Evolutionary conservation across 2,797 vertebrate species (phyloP), one percentile per base, ranked within the genome.

Genomic region (Harpagifer antarcticus): DNA sequence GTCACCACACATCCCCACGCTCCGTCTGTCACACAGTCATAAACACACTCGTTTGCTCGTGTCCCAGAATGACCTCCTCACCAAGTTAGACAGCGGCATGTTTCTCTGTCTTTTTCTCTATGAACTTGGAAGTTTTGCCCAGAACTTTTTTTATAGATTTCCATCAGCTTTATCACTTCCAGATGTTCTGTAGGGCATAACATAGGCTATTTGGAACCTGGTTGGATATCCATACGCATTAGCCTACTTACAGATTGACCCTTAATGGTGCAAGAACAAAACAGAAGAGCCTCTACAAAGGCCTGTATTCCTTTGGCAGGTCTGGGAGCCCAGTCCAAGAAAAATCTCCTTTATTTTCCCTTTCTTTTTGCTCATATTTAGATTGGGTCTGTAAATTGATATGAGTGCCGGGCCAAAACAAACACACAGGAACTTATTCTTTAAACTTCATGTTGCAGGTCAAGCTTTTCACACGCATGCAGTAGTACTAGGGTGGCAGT

Each of bases 331-430:
- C 48, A n/a, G 63, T 91, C 77, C 78, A 85, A 85, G 84, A 85
- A 79, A 86, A 87, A 76, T 27, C 55, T 66, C 20, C 69, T 79
- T 59, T 83, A 77, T 89, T 83, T 48, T 59, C 23, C 58, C 77
- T 86, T 47, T 77, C 86, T 37, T 86, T 74, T 64, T 81, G 74
- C 55, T 83, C 72, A 78, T 84, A 67, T 79, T 91, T 91, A 82
- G 88, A 77, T 90, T 81, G 59, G 84, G 74, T 90, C 78, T 88
- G 82, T 87, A 83, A 91, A 90, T 83, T 80, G 78, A 91, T 88
- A 78, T 31, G 52, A 85, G 54, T 45, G 23, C 58, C 15, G 10
- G 27, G 88, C 91, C 94, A 93, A 93, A 81, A 79, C 68, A 93
- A 94, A 91, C 85, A 86, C 61, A 66, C 31, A 76, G n/a, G 44